phyloP scores from a whole-genome alignment of 2,113 vertebrate species.

The Centropus unirufus region DNA sequence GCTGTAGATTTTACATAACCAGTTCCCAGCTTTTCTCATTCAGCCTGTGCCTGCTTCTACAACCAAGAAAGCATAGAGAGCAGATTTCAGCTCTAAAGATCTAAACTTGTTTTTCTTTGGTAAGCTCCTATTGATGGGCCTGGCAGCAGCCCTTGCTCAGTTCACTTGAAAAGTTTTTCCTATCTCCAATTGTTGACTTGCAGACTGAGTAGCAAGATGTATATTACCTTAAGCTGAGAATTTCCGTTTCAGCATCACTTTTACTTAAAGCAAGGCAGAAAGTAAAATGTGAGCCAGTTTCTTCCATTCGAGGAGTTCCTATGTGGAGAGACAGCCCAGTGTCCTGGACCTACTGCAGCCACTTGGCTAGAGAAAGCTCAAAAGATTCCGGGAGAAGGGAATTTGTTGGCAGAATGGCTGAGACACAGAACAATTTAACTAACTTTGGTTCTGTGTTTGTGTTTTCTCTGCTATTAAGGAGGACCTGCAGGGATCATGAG shows the following conservation, averaged over 20 bases:
- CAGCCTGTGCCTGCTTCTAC: conserved; percentile 11
- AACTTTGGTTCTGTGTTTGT: background rate
- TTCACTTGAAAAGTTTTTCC: background rate
- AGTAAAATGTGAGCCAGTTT: background rate
- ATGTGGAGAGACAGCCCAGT: rapidly evolving
- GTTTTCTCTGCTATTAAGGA: background rate
- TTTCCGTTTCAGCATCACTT: background rate
- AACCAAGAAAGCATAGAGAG: conserved; percentile 27
- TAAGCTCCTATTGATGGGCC: background rate
- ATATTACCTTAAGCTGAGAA: background rate
- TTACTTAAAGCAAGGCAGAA: background rate
- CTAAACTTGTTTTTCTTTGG: background rate
- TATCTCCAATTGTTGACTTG: background rate
- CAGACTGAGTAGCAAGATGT: background rate
- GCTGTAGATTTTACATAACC: conserved; percentile 61
- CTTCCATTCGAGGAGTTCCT: background rate
- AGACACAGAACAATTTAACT: background rate
- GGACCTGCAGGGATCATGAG: background rate
- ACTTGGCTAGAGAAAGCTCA: background rate
- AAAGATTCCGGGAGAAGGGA: background rate
- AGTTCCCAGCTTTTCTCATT: conserved; percentile 55
- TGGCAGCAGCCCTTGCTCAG: background rate
- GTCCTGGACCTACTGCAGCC: background rate
- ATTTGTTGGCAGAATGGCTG: background rate
- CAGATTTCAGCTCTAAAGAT: conserved; percentile 16